Conservation (phyloP, 2,797 vertebrate genomes). For the Pygocentrus nattereri region DNA sequence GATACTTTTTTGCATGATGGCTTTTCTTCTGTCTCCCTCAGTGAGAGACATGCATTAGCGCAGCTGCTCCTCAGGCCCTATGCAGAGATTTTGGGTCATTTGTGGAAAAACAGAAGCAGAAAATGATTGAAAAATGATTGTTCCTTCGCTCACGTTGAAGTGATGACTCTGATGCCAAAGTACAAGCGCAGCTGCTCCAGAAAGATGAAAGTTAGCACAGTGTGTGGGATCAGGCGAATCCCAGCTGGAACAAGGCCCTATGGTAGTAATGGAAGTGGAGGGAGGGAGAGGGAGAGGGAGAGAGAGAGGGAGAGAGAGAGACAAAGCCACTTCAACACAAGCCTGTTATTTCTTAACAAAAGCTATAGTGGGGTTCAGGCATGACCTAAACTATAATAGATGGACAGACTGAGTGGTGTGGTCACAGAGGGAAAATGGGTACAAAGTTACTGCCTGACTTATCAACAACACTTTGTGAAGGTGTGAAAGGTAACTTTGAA, state of each 20-base stretch:
- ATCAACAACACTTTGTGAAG: conserved; percentile 13
- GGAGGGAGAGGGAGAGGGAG: not conserved
- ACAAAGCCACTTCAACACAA: not conserved
- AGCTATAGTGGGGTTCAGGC: not conserved
- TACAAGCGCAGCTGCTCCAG: conserved; percentile 85
- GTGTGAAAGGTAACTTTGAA: not conserved
- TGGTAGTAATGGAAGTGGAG: not conserved
- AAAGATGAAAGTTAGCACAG: conserved; percentile 85
- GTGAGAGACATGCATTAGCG: not conserved
- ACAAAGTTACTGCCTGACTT: not conserved
- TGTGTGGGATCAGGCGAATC: conserved; percentile 84
- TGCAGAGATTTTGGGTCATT: not conserved
- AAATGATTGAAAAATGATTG: not conserved
- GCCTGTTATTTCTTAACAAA: not conserved
- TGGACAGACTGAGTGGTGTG: not conserved
- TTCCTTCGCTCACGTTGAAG: conserved; percentile 63
- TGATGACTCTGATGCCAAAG: conserved; percentile 77
- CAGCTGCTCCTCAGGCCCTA: not conserved
- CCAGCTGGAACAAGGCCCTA: conserved; percentile 79
- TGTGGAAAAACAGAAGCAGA: not conserved
- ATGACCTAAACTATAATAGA: not conserved
- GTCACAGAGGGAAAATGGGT: not conserved
- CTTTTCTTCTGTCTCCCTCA: not conserved
- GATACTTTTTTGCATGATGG: not conserved
- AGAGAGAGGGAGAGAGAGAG: not conserved